phyloP scores from a whole-genome alignment of 2,113 vertebrate genomes.

The Mystacornis crossleyi region DNA sequence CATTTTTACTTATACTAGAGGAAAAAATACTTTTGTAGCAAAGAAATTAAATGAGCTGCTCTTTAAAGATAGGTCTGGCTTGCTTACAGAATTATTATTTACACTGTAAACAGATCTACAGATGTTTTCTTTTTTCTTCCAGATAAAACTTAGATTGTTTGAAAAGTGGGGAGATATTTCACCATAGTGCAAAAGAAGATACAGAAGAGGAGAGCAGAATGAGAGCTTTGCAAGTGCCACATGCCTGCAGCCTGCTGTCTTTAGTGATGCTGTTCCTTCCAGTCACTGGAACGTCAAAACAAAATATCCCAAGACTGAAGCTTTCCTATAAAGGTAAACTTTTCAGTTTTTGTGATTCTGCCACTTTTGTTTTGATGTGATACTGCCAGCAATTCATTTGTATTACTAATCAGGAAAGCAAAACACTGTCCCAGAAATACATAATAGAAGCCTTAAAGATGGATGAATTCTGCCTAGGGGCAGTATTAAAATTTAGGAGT shows the following conservation, averaged over 20 bases:
- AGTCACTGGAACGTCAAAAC: slow-evolving; percentile 80
- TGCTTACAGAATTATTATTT: background rate
- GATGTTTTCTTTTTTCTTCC: slow-evolving; percentile 43
- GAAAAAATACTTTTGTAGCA: background rate
- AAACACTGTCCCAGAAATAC: background rate
- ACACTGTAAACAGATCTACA: background rate
- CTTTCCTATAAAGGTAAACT: slow-evolving; percentile 91
- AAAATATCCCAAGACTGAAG: slow-evolving; percentile 90
- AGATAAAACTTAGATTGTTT: slow-evolving; percentile 50
- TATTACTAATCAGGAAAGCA: background rate
- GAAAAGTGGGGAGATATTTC: background rate
- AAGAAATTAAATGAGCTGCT: background rate
- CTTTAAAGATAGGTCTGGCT: background rate
- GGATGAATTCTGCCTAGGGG: background rate
- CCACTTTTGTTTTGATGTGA: slow-evolving; percentile 9
- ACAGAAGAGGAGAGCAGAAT: slow-evolving; percentile 29
- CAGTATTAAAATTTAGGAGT: accelerated
- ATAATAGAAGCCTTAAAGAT: background rate
- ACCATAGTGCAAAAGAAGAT: slow-evolving; percentile 37
- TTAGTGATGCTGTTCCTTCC: slow-evolving; percentile 78
- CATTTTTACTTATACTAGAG: background rate
- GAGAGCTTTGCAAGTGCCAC: slow-evolving; percentile 38
- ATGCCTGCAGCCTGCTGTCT: slow-evolving; percentile 70
- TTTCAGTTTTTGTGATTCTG: background rate
- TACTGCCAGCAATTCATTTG: slow-evolving; percentile 12